Percentiles rank a stretch among this genome's conserved stretches.
phyloP scores from a whole-genome alignment of 2,888 invertebrate genomes.

The Scaptomyza tumidula region DNA sequence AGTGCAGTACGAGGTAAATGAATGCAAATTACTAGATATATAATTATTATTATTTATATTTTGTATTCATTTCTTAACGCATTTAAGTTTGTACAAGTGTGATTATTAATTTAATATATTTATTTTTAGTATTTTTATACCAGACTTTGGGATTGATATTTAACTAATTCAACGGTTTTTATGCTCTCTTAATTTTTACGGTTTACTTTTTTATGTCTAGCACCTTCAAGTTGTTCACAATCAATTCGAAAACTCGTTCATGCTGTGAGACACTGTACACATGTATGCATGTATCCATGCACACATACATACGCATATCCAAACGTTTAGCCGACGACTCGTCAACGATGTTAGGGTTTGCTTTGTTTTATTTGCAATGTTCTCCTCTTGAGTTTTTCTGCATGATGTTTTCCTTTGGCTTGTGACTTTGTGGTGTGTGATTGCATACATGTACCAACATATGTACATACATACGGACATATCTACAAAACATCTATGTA shows the following conservation, averaged over 20 bases:
- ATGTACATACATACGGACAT: constrained; percentile 2
- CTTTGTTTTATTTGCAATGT: constrained; percentile 62
- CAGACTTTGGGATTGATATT: too few species aligned
- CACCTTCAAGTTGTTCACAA: not conserved
- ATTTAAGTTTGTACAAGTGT: too few species aligned
- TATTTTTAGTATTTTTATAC: too few species aligned
- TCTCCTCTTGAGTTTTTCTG: constrained; percentile 59
- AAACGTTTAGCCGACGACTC: constrained; percentile 51
- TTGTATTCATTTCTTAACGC: not conserved
- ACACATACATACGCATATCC: constrained; percentile 15
- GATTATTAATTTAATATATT: too few species aligned
- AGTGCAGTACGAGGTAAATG: not conserved
- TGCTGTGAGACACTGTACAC: constrained; percentile 5
- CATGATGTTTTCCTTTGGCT: constrained; percentile 59
- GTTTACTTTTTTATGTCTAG: not conserved
- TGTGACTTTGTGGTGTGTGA: constrained; percentile 56
- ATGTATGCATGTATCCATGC: constrained; percentile 9
- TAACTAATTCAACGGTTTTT: too few species aligned
- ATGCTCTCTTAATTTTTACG: not conserved
- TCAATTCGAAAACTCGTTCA: not conserved
- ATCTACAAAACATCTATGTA: not conserved
- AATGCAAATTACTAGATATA: not conserved
- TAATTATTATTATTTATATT: not conserved
- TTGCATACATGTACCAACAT: constrained; percentile 25
- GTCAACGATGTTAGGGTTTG: constrained; percentile 56